phyloP scores from a whole-genome alignment of 2,888 invertebrate species.

The Drosophila emarginata region DNA sequence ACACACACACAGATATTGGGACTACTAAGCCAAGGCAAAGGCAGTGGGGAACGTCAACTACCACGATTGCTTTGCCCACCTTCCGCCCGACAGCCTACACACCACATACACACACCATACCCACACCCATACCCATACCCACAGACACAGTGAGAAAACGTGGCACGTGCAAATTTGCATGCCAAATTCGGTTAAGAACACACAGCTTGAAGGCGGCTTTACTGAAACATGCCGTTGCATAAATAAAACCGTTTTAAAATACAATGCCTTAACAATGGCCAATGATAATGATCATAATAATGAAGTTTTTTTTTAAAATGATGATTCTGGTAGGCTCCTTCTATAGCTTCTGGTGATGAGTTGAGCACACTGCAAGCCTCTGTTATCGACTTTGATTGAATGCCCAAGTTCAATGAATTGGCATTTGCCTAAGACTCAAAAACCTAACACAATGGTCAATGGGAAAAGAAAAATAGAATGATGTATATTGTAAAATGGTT shows the following conservation, averaged over 20 bases:
- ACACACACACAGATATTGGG: background rate
- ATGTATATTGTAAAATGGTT: conserved; percentile 24
- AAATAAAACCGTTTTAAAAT: conserved; percentile 71
- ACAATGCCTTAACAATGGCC: conserved; percentile 42
- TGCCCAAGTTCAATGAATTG: conserved; percentile 31
- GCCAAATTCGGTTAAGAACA: conserved; percentile 67
- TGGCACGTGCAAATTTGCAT: conserved; percentile 70
- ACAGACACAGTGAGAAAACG: conserved; percentile 12
- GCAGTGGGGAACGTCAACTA: conserved; percentile 9
- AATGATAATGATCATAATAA: conserved; percentile 15
- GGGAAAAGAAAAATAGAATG: conserved; percentile 22
- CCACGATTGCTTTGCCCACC: conserved; percentile 2
- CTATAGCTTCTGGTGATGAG: conserved; percentile 1
- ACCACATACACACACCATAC: background rate
- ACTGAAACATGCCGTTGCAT: conserved; percentile 70
- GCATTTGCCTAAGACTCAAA: conserved; percentile 63
- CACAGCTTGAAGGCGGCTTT: conserved; percentile 51
- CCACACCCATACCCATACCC: background rate
- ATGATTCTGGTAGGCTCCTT: conserved; percentile 14
- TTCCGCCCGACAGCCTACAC: background rate
- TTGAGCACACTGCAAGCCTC: conserved; percentile 16
- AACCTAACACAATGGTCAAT: conserved; percentile 34
- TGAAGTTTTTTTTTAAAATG: conserved; percentile 33
- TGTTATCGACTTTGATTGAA: conserved; percentile 50
- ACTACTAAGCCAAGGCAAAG: conserved; percentile 13